phyloP scores from a whole-genome alignment of 2,888 invertebrate species.

The Caenorhabditis sulstoni region DNA sequence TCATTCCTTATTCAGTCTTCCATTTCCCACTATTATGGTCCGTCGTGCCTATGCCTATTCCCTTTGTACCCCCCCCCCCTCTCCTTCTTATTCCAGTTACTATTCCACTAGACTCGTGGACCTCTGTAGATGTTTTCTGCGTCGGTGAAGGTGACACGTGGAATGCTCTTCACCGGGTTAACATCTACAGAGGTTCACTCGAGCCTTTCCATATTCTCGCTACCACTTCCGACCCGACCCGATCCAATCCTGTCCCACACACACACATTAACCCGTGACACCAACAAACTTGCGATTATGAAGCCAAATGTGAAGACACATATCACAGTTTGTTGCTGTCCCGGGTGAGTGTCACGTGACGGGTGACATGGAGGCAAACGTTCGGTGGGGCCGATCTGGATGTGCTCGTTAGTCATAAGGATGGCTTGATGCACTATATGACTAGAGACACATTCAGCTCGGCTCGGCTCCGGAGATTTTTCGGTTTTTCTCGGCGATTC shows the following conservation, averaged over 20 bases:
- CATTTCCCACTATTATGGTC: neutral
- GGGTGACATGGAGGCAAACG: too few relatives aligned
- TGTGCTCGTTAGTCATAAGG: constrained; percentile 66
- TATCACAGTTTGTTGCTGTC: constrained; percentile 66
- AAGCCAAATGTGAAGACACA: neutral
- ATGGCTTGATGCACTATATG: constrained; percentile 45
- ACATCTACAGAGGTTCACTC: constrained; percentile 53
- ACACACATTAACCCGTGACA: constrained; percentile 40
- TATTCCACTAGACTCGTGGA: constrained; percentile 29
- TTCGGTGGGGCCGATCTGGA: constrained; percentile 62
- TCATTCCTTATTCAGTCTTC: constrained; percentile 38
- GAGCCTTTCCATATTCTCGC: neutral
- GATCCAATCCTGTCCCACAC: too few relatives aligned
- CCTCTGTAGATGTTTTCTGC: constrained; percentile 51
- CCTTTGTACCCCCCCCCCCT: neutral
- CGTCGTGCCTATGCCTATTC: neutral
- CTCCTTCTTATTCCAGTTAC: constrained; percentile 1
- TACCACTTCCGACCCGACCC: neutral
- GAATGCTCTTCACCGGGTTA: constrained; percentile 53
- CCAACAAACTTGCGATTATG: constrained; percentile 50
- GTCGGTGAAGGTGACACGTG: constrained; percentile 28
- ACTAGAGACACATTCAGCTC: constrained; percentile 74
- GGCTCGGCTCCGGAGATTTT: constrained; percentile 42
- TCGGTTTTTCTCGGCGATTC: too few relatives aligned
- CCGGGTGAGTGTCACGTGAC: constrained; percentile 27